Evolutionary conservation across 2,113 vertebrate species (phyloP), one percentile per base, ranked within the genome.

Genomic region (Struthio camelus): DNA sequence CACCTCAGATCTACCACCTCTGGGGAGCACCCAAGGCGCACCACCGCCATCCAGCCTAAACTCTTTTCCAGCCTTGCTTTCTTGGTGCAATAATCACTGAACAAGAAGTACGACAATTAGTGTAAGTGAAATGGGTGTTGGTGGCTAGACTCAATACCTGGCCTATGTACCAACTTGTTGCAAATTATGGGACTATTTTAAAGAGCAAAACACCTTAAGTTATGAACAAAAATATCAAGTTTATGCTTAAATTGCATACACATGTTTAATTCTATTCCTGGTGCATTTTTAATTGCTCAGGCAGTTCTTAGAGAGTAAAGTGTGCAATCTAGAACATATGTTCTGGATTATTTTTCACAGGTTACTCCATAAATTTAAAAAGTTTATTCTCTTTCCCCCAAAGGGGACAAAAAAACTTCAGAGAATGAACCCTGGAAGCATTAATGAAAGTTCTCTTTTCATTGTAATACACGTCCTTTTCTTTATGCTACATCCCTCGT

Each of bases 401-500:
- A 24, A 53, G 24, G 9, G 3, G 11, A 8, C n/a, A 6, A 10
- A 53, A 56, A 14, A 40, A 28, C 42, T 89, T 86, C 22, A 28
- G 66, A 87, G 91, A 72, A 92, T 85, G 59, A 65, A 86, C 51
- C 92, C 56, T 84, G 30, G 8, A 78, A 96, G 93, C 51, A 96
- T 89, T 85, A 87, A 62, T 94, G 83, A 95, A 97, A 95, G 87
- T 97, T 96, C 81, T 91, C 87, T 69, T 71, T 81, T 42, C 71
- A 76, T 94, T 87, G 87, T 58, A 87, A 75, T 82, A 88, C 83
- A 73, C 90, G 95, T 94, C 97, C 88, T n/a, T 72, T 84, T 94
- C 97, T 97, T 96, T 96, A 94, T 96, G 95, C 94, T n/a, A 86
- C 86, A 93, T 66, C 88, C 85, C 92, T 88, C 5, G 9, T 64